Conservation (phyloP, 1,140 invertebrate genomes). For the Nephotettix cincticeps region DNA sequence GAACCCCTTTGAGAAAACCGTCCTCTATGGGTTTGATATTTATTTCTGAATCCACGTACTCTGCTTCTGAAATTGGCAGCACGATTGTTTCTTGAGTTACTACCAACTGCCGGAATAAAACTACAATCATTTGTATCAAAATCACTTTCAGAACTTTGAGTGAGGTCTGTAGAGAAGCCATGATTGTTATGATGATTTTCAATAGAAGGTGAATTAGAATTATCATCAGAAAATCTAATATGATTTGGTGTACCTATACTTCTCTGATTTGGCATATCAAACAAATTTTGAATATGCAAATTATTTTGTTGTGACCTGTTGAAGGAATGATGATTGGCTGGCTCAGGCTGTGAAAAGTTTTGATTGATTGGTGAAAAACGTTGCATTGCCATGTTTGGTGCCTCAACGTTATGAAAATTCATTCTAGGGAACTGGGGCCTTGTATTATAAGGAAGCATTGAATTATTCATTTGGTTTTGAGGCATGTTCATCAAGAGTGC, state of each 20-base stretch:
- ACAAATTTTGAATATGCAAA: too few relatives aligned
- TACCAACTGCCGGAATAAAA: neutral
- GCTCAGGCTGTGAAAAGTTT: neutral
- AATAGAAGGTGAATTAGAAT: too few relatives aligned
- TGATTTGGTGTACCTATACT: too few relatives aligned
- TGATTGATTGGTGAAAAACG: neutral
- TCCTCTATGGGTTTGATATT: neutral
- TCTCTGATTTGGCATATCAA: too few relatives aligned
- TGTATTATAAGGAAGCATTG: neutral
- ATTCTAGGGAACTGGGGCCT: neutral
- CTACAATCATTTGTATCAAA: too few relatives aligned
- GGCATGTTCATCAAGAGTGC: constrained; percentile 1
- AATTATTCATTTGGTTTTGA: neutral
- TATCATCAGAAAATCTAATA: too few relatives aligned
- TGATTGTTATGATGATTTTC: too few relatives aligned
- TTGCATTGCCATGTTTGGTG: neutral
- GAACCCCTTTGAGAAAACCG: neutral
- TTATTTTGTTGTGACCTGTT: neutral
- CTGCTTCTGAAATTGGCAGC: neutral
- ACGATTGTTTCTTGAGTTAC: neutral
- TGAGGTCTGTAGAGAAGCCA: too few relatives aligned
- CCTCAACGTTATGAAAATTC: neutral
- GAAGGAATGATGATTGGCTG: neutral
- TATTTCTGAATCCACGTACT: neutral
- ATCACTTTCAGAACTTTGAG: too few relatives aligned